phyloP scores from a whole-genome alignment of 1,140 invertebrate species.

The Drosophila baimaii region DNA sequence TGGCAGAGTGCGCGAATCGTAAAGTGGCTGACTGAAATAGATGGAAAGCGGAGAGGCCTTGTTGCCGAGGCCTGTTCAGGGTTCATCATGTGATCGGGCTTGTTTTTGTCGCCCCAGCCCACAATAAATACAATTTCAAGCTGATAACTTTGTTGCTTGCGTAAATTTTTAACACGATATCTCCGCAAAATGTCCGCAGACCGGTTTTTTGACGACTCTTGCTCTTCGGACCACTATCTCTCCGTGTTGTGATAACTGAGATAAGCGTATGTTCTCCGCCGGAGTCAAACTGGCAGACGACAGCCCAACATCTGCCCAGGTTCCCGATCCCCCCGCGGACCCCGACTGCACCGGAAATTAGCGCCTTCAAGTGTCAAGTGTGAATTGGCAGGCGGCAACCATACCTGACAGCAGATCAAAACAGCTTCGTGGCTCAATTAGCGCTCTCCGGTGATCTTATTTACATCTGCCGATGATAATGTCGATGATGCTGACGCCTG shows the following conservation, averaged over 20 bases:
- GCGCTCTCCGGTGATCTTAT: conserved; percentile 59
- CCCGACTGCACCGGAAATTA: conserved; percentile 68
- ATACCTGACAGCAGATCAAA: conserved; percentile 68
- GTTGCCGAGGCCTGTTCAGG: conserved; percentile 27
- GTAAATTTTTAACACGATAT: conserved; percentile 79
- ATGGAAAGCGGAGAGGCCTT: conserved; percentile 12
- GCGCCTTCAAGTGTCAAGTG: conserved; percentile 76
- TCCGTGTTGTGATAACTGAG: conserved; percentile 20
- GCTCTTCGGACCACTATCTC: conserved; percentile 26
- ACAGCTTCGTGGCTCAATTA: conserved; percentile 70
- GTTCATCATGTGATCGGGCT: conserved; percentile 42
- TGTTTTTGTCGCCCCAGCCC: conserved; percentile 34
- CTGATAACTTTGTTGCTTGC: conserved; percentile 76
- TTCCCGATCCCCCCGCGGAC: background rate
- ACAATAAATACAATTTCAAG: conserved; percentile 75
- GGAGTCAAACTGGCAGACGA: conserved; percentile 19
- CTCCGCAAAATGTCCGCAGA: conserved; percentile 41
- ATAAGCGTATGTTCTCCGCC: conserved; percentile 35
- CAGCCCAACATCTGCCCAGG: conserved; percentile 27
- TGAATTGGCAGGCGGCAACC: conserved; percentile 78
- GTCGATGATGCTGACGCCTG: conserved; percentile 20
- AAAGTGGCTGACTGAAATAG: conserved; percentile 40
- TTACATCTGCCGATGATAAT: conserved; percentile 46
- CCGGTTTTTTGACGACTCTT: conserved; percentile 27
- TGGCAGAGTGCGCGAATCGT: conserved; percentile 58